Conservation (phyloP, 1,140 invertebrate genomes). For the Coelopa frigida region DNA sequence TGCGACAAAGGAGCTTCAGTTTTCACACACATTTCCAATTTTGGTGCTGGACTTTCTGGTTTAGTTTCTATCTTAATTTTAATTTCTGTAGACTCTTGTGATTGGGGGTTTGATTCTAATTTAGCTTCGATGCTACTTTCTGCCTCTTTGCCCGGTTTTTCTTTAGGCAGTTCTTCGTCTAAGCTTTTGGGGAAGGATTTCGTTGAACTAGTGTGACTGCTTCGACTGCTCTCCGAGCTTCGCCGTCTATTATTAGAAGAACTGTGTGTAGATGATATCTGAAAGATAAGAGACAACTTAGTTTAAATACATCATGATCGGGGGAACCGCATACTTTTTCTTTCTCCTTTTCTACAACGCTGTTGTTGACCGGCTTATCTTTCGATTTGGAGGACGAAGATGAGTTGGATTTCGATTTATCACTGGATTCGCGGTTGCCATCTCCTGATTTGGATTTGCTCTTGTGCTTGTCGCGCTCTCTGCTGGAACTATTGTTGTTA, state of each 20-base stretch:
- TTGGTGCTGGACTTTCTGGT: no score
- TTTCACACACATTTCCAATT: no score
- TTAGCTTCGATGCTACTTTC: neutral
- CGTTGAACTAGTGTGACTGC: conserved; percentile 30
- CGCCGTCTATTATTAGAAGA: conserved; percentile 32
- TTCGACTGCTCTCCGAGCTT: conserved; percentile 35
- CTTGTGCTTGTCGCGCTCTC: no score
- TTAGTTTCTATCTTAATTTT: conserved; percentile 4
- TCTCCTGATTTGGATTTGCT: neutral
- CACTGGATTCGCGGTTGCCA: conserved; percentile 13
- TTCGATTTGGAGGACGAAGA: conserved; percentile 23
- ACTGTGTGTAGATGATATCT: conserved; percentile 28
- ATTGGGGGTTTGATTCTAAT: neutral
- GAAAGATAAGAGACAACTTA: conserved; percentile 15
- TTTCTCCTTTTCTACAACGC: conserved; percentile 19
- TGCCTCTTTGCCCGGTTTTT: neutral
- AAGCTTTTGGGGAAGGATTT: conserved; percentile 1
- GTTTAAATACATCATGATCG: conserved; percentile 8
- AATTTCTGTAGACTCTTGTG: neutral
- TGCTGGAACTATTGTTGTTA: neutral
- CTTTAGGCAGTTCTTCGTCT: neutral
- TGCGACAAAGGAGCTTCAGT: no score
- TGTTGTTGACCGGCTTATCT: conserved; percentile 25
- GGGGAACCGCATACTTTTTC: neutral
- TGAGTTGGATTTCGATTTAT: conserved; percentile 18